A percentile compares a stretch with the other conserved stretches of the same genome.
phyloP scores from a whole-genome alignment of 2,113 vertebrate genomes.

The Sebastes schlegelii region DNA sequence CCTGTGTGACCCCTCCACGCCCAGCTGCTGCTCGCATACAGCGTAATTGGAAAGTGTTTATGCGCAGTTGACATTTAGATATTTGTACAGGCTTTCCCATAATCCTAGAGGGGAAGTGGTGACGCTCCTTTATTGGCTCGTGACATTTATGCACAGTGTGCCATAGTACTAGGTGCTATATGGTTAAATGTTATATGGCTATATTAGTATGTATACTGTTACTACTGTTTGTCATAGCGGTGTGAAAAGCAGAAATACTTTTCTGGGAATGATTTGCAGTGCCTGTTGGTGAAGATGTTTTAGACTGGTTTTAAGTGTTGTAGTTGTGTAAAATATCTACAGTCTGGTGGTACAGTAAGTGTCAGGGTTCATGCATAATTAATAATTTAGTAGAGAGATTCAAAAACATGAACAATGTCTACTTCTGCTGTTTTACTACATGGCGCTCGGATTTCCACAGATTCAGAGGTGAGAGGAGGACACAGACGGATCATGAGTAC shows the following conservation, averaged over 20 bases:
- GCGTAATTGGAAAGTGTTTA: conserved; percentile 85
- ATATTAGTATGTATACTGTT: conserved; percentile 15
- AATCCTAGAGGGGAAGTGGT: conserved; percentile 70
- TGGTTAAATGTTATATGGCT: conserved; percentile 34
- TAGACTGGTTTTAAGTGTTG: not conserved
- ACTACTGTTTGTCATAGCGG: conserved; percentile 21
- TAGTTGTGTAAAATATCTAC: not conserved
- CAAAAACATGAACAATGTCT: not conserved
- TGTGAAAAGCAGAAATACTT: not conserved
- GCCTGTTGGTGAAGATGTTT: conserved; percentile 11
- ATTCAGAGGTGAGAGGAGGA: conserved; percentile 24
- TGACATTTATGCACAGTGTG: conserved; percentile 73
- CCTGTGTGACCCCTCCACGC: conserved; percentile 56
- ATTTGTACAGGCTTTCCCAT: conserved; percentile 79
- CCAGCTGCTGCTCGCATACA: conserved; percentile 62
- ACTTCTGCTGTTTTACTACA: conserved; percentile 10
- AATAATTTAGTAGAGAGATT: conserved; percentile 8
- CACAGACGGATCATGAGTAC: not conserved
- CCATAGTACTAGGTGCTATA: conserved; percentile 6
- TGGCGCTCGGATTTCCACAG: not conserved
- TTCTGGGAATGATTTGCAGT: conserved; percentile 12
- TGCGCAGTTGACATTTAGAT: conserved; percentile 86
- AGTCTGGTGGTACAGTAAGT: not conserved
- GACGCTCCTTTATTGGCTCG: conserved; percentile 61
- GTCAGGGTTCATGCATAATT: conserved; percentile 39